Base-by-base conservation (phyloP, 2,888 invertebrate genomes). In the Eutolmus rufibarbis region DNA sequence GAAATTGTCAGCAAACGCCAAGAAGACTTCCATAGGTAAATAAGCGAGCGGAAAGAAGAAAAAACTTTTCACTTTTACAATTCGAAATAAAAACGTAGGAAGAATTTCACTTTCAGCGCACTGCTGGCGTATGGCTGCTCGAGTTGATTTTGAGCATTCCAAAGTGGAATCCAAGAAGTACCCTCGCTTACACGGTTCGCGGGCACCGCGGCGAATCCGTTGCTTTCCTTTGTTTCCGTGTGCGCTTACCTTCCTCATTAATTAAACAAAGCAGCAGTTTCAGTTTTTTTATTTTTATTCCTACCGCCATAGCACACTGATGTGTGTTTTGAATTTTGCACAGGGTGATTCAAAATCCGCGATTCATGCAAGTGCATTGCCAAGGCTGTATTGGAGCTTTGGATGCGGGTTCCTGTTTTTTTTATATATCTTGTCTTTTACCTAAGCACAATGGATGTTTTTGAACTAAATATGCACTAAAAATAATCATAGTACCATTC, bases 51-150 rank as follows among this genome's bases (percentile, higher is more conserved):
- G 28, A 84, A 85, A 40, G 74, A 85, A 40, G 74, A 85, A 40
- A 40, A 85, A 85, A 23, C 16, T 85, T 85, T 85, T 85, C 85
- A 85, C 85, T 85, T 85, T 85, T 85, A 85, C 85, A 74, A 74
- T 85, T 57, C 46, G 43, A 84, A 34, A 46, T 46, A 46, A 74
- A 57, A 12, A 85, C 74, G 74, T 85, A 74, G 74, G 74, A 85
- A 74, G 66, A 85, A 74, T 85, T 85, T 85, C 85, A 85, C 85
- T 85, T 85, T 85, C 85, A 85, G 46, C 19, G n/a, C n/a, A 51
- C 7, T n/a, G 56, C n/a, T 43, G n/a, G 37, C 28, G 37, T 56
- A n/a, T 28, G 19, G 81, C 5, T 43, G 46, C 40, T 79, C 85
- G 74, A 16, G 43, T 74, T 43, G 28, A 74, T 85, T 76, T 82